Conservation (phyloP, 2,797 vertebrate genomes). For the Gila robusta region DNA sequence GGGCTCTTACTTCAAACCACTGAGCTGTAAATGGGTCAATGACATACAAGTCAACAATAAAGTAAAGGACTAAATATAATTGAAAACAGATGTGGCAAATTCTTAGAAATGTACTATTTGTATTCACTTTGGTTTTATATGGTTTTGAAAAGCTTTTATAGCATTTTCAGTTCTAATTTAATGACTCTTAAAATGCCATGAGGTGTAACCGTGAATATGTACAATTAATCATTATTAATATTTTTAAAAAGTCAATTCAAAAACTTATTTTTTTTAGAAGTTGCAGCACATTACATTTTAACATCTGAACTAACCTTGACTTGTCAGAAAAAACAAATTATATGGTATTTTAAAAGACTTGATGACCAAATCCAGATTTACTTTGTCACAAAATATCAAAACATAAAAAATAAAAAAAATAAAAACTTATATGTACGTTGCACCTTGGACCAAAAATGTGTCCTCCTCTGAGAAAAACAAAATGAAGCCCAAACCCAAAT, state of each 20-base stretch:
- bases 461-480: conserved; percentile 2
- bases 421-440: conserved; percentile 24
- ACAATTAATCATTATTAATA: neutral
- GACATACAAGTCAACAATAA: neutral
- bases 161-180: neutral
- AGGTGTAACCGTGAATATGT: neutral
- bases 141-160: neutral
- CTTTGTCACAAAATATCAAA: neutral
- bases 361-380: neutral
- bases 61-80: neutral
- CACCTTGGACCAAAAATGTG: neutral
- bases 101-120: neutral
- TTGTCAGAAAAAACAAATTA: neutral
- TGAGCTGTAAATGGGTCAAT: conserved; percentile 51
- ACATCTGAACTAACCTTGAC: neutral
- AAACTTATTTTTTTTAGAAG: neutral
- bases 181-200: neutral
- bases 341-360: neutral
- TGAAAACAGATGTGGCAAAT: neutral
- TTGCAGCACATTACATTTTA: neutral
- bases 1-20: conserved; percentile 45
- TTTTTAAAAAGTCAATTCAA: neutral
- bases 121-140: neutral
- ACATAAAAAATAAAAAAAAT: rapidly evolving
- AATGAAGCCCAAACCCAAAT: neutral